phyloP scores from a whole-genome alignment of 2,888 invertebrate species.

The Dascillus cervinus region DNA sequence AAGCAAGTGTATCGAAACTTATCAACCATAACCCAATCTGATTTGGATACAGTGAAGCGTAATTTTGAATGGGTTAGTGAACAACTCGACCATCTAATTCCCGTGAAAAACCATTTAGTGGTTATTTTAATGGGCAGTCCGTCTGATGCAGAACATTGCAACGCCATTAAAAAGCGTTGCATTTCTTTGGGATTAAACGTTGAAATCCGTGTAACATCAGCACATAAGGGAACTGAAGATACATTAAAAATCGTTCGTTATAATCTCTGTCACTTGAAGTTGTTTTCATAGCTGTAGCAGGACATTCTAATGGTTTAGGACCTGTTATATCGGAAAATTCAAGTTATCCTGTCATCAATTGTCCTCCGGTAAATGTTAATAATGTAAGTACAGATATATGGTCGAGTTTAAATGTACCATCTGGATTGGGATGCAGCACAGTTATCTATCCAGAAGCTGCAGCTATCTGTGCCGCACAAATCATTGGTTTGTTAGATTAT shows the following conservation, averaged over 20 bases:
- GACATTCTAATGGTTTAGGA: constrained; percentile 94
- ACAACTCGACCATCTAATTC: constrained; percentile 61
- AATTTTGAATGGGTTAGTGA: constrained; percentile 94
- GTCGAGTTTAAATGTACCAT: constrained; percentile 94
- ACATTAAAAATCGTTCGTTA: constrained; percentile 68
- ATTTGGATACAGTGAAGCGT: constrained; percentile 80
- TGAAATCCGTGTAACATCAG: constrained; percentile 81
- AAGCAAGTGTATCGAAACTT: constrained; percentile 96
- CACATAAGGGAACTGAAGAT: constrained; percentile 88
- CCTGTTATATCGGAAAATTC: constrained; percentile 94
- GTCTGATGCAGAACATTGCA: constrained; percentile 76
- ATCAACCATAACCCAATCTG: constrained; percentile 74
- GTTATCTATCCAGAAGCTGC: constrained; percentile 91
- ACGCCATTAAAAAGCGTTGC: constrained; percentile 70
- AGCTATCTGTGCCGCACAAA: constrained; percentile 88
- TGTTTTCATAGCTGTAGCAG: constrained; percentile 93
- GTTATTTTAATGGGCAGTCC: constrained; percentile 94
- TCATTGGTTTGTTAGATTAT: constrained; percentile 76
- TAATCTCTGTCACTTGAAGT: constrained; percentile 59
- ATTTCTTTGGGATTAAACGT: constrained; percentile 67
- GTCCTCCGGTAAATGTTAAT: constrained; percentile 76
- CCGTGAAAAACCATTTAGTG: constrained; percentile 62
- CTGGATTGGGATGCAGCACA: constrained; percentile 90
- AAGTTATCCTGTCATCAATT: constrained; percentile 91
- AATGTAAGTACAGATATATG: constrained; percentile 77